These are phyloP conservation scores for Iguana delicatissima DNA, from an alignment of 2,797 vertebrate genomes.

Conservation along the genomic window DNA sequence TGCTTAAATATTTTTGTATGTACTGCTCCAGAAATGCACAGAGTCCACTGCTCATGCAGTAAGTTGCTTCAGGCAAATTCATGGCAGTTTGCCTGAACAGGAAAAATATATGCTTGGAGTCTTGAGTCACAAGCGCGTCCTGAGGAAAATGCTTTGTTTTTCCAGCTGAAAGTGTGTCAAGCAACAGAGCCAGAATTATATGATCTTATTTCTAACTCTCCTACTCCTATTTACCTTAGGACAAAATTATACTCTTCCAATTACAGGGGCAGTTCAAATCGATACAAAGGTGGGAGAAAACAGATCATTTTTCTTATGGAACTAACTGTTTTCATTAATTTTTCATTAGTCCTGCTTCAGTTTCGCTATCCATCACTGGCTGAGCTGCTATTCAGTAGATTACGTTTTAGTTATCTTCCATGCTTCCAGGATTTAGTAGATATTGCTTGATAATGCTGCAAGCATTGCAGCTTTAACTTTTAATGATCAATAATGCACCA, in stretches of 20 bases:
- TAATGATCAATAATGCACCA: constrained; percentile 78
- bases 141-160: constrained; percentile 66
- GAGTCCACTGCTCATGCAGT: constrained; percentile 52
- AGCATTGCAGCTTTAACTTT: constrained; percentile 72
- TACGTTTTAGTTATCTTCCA: constrained; percentile 66
- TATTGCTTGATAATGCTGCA: constrained; percentile 65
- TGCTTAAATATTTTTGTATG: constrained; percentile 50
- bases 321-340: constrained; percentile 82
- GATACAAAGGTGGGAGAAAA: constrained; percentile 79
- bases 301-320: constrained; percentile 81
- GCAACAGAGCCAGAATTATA: constrained; percentile 62
- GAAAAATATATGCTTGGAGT: constrained; percentile 59
- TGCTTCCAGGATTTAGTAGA: constrained; percentile 72
- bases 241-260: constrained; percentile 80
- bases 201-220: constrained; percentile 56
- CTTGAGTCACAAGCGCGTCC: constrained; percentile 60
- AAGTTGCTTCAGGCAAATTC: constrained; percentile 68
- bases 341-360: constrained; percentile 78
- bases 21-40: constrained; percentile 52
- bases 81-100: constrained; percentile 68
- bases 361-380: constrained; percentile 76
- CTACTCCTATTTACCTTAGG: constrained; percentile 74
- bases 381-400: constrained; percentile 70
- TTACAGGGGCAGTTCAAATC: constrained; percentile 80
- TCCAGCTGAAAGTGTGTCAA: constrained; percentile 66